A percentile compares a stretch with the other conserved stretches of the same genome.
Conservation (phyloP, 2,888 invertebrate genomes). For the Heliconius ismenius region DNA sequence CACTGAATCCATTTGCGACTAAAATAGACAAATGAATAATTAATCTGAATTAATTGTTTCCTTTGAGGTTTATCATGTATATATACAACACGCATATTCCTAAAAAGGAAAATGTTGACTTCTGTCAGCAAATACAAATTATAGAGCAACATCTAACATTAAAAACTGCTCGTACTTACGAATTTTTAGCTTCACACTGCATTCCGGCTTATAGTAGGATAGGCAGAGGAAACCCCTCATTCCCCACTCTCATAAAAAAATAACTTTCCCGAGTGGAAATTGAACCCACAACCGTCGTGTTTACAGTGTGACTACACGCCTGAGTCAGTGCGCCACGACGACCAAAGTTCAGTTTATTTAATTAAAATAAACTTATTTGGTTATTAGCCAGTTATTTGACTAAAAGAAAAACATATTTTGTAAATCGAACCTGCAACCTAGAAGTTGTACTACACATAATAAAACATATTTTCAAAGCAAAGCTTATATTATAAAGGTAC, state of each 20-base stretch:
- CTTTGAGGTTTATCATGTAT: constrained; percentile 4
- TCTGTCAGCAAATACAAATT: not conserved
- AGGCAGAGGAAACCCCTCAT: no score
- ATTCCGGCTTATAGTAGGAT: no score
- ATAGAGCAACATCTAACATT: no score
- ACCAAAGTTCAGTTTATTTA: not conserved
- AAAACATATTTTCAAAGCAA: not conserved
- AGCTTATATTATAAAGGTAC: no score
- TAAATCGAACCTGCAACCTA: not conserved
- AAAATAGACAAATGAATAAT: constrained; percentile 22
- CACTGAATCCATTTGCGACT: not conserved
- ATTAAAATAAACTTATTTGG: not conserved
- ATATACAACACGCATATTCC: constrained; percentile 10
- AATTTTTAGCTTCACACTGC: no score
- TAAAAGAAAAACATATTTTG: not conserved
- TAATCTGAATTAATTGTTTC: constrained; percentile 30
- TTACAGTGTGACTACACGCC: no score
- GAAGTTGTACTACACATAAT: not conserved
- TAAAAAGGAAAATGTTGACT: not conserved
- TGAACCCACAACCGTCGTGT: no score
- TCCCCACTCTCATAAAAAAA: no score
- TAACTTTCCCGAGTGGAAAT: no score
- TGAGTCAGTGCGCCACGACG: no score
- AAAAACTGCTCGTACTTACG: no score
- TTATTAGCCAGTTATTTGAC: not conserved